Evolutionary conservation across 2,113 vertebrate species (phyloP).

Genomic region (Nesoenas mayeri): DNA sequence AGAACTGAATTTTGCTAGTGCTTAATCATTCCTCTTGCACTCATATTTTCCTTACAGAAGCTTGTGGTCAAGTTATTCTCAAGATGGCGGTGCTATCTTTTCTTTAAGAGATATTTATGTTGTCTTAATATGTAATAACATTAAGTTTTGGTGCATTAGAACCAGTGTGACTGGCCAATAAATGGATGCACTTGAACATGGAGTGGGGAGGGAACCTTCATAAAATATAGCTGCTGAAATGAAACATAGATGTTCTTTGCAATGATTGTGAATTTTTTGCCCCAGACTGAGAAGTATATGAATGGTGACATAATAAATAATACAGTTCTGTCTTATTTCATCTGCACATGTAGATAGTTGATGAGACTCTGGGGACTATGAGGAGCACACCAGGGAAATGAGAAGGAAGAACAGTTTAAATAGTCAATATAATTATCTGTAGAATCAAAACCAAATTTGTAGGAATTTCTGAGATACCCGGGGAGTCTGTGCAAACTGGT

Average conservation of each 20-base stretch:
- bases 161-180: background rate
- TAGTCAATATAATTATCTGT: background rate
- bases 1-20: background rate
- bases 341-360: background rate
- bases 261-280: background rate
- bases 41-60: background rate
- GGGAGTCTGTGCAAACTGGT: background rate
- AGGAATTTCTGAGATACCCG: background rate
- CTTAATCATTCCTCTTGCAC: background rate
- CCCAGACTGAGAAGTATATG: background rate
- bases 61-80: background rate
- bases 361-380: background rate
- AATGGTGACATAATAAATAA: background rate
- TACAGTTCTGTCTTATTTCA: background rate
- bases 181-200: background rate
- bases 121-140: background rate
- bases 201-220: background rate
- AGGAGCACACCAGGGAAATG: background rate
- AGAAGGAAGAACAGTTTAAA: background rate
- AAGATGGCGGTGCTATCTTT: background rate
- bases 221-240: background rate
- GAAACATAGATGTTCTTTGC: background rate
- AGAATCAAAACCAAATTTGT: background rate
- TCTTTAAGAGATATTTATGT: background rate
- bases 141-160: background rate